Evolutionary conservation across 2,113 vertebrate species (phyloP).

Genomic region (Antechinus stuartii): DNA sequence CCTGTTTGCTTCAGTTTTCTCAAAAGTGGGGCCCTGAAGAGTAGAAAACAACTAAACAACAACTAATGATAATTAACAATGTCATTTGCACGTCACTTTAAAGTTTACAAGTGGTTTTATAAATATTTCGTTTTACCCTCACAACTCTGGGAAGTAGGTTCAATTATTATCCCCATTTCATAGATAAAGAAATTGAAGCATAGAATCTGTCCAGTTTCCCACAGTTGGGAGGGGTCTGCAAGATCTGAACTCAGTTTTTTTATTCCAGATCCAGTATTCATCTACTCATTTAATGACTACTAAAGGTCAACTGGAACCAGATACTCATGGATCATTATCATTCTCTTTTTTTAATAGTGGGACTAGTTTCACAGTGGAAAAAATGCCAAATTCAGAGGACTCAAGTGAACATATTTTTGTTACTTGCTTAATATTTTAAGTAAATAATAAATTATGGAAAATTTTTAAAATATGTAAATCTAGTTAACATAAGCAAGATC

Average conservation of each 20-base stretch:
- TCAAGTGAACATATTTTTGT: constrained; percentile 17
- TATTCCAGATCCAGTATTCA: neutral
- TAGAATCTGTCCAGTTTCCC: neutral
- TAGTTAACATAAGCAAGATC: constrained; percentile 76
- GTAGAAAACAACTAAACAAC: neutral
- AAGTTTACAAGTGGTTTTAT: neutral
- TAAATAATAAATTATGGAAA: constrained; percentile 52
- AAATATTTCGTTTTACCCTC: neutral
- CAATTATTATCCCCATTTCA: neutral
- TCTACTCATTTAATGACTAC: neutral
- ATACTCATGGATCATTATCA: neutral
- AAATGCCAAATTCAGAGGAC: neutral
- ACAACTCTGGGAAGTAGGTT: neutral
- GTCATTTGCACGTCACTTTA: neutral
- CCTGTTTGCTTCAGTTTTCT: neutral
- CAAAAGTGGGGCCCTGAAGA: neutral
- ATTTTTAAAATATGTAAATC: constrained; percentile 77
- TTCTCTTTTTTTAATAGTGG: neutral
- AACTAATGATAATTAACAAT: neutral
- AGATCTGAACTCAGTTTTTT: neutral
- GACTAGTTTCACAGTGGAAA: neutral
- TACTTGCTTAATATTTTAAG: constrained; percentile 53
- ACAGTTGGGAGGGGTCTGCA: neutral
- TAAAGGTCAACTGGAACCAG: neutral
- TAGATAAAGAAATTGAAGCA: neutral